phyloP scores from a whole-genome alignment of 2,113 vertebrate genomes.

The Albula goreensis region DNA sequence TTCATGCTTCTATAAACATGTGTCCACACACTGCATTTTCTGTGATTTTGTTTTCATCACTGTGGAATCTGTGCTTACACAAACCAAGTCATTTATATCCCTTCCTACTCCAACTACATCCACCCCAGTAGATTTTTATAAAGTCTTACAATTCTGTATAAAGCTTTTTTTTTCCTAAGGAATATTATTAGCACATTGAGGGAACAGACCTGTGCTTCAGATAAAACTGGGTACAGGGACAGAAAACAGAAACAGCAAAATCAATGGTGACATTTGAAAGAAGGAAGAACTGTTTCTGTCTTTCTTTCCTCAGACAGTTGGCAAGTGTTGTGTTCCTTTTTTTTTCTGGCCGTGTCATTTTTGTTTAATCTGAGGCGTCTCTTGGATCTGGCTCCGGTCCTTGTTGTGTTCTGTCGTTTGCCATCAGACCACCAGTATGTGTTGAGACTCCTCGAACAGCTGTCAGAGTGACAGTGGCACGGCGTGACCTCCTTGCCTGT shows the following conservation, averaged over 20 bases:
- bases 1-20: not conserved
- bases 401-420: not conserved
- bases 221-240: not conserved
- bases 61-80: not conserved
- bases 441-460: slow-evolving; percentile 1
- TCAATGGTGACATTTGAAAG: not conserved
- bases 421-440: not conserved
- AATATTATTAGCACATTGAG: not conserved
- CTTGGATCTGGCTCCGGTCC: not conserved
- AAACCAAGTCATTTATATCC: not conserved
- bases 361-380: not conserved
- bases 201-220: not conserved
- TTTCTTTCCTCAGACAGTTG: not conserved
- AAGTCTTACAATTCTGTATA: not conserved
- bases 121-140: not conserved
- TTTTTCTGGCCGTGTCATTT: not conserved
- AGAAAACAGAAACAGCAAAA: not conserved
- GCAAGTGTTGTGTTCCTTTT: not conserved
- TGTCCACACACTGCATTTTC: not conserved
- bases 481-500: not conserved
- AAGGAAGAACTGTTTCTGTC: not conserved
- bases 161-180: not conserved
- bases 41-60: not conserved
- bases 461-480: not conserved
- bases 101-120: not conserved